Evolutionary conservation across 2,888 invertebrate genomes (phyloP).

Genomic region (Priocnemis perturbator): DNA sequence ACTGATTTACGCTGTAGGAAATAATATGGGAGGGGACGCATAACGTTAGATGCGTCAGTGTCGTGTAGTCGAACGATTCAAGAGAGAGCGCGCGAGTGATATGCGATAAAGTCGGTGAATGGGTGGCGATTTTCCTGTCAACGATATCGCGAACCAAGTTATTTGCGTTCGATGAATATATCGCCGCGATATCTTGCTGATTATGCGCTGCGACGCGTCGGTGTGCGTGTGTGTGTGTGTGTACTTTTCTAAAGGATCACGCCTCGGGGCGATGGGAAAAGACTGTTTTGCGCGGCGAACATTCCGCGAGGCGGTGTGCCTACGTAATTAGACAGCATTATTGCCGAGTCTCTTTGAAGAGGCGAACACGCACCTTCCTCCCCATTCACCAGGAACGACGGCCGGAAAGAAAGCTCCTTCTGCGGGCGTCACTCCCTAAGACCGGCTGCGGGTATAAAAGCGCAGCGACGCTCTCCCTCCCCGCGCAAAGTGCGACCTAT

Average conservation of each 20-base stretch:
- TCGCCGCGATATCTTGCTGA: too few species aligned
- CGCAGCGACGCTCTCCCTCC: neutral
- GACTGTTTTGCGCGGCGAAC: too few species aligned
- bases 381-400: neutral
- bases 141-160: too few species aligned
- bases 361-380: neutral
- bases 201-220: too few species aligned
- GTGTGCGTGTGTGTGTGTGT: too few species aligned
- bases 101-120: neutral
- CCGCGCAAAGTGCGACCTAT: conserved; percentile 30
- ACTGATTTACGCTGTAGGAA: neutral
- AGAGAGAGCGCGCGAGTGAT: conserved; percentile 11
- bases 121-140: too few species aligned
- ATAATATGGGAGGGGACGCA: neutral
- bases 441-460: neutral
- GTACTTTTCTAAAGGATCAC: too few species aligned
- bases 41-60: conserved; percentile 31
- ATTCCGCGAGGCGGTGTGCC: too few species aligned
- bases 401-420: neutral
- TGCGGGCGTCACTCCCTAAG: neutral
- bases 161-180: too few species aligned
- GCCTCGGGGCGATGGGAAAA: too few species aligned
- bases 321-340: neutral
- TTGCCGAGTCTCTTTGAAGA: neutral
- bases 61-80: neutral